Percentiles rank a stretch among this genome's conserved stretches.
phyloP scores from a whole-genome alignment of 2,888 invertebrate genomes.

The Eutolmus rufibarbis region DNA sequence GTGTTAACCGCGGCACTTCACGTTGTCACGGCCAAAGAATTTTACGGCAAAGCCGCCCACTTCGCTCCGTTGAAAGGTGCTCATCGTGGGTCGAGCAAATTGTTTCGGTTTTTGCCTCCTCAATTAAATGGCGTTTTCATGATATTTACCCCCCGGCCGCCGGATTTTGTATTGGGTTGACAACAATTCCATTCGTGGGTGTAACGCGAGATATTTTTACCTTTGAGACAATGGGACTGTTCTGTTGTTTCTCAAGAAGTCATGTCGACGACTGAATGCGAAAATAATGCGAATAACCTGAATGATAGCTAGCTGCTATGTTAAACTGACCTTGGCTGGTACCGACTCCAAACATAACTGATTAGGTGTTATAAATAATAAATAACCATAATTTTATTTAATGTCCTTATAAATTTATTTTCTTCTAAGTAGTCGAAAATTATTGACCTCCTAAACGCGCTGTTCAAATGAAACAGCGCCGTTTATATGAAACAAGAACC shows the following conservation, averaged over 20 bases:
- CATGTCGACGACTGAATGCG: not conserved
- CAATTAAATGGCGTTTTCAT: not conserved
- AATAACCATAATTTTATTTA: no score
- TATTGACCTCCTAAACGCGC: no score
- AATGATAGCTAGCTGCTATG: no score
- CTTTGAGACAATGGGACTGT: not conserved
- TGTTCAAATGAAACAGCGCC: no score
- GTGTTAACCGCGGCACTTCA: slow-evolving; percentile 18
- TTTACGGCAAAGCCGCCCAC: not conserved
- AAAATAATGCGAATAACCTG: no score
- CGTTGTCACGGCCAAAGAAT: slow-evolving; percentile 2
- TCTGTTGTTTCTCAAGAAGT: not conserved
- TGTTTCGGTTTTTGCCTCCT: not conserved
- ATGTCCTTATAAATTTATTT: no score
- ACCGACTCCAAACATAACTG: no score
- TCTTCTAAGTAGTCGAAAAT: no score
- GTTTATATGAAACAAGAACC: no score
- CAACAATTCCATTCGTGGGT: not conserved
- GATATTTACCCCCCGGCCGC: not conserved
- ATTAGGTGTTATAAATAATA: no score
- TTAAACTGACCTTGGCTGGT: no score
- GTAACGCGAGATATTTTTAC: not conserved
- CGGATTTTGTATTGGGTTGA: not conserved
- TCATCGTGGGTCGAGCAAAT: not conserved
- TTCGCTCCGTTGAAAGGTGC: not conserved